Conservation (phyloP, 1,140 invertebrate genomes). For the Diabrotica undecimpunctata region DNA sequence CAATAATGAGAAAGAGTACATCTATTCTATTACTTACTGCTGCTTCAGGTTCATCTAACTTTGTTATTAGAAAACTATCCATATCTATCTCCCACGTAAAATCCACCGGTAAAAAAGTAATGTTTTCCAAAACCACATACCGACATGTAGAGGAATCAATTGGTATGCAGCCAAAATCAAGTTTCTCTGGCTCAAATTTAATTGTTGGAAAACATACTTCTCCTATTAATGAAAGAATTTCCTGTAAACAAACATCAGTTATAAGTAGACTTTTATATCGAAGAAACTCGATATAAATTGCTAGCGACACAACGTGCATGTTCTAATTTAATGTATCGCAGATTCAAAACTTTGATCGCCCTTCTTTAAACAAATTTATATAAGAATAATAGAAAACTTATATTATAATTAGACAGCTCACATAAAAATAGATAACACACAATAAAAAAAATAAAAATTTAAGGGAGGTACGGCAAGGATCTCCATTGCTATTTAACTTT, state of each 20-base stretch:
- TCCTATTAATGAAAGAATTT: slow-evolving; percentile 47
- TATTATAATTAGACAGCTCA: no score
- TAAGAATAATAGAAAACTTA: no score
- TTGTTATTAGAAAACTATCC: slow-evolving; percentile 35
- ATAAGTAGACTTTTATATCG: background rate
- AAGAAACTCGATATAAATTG: no score
- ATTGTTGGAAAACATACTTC: slow-evolving; percentile 51
- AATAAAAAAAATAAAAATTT: no score
- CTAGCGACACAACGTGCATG: no score
- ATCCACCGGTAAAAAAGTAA: slow-evolving; percentile 47
- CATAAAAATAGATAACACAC: no score
- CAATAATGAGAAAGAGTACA: no score
- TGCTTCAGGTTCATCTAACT: background rate
- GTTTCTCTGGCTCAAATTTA: slow-evolving; percentile 34
- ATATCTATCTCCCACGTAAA: slow-evolving; percentile 47
- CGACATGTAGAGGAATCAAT: slow-evolving; percentile 39
- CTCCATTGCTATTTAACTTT: no score
- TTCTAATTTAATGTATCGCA: no score
- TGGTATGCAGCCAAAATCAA: slow-evolving; percentile 46
- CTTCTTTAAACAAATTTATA: no score
- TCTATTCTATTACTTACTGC: background rate
- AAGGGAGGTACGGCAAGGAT: no score
- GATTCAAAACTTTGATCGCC: no score
- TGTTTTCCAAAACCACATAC: slow-evolving; percentile 47
- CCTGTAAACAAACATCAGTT: slow-evolving; percentile 42